Evolutionary conservation across 2,797 vertebrate species (phyloP).

Genomic region (Leptoclinus maculatus): DNA sequence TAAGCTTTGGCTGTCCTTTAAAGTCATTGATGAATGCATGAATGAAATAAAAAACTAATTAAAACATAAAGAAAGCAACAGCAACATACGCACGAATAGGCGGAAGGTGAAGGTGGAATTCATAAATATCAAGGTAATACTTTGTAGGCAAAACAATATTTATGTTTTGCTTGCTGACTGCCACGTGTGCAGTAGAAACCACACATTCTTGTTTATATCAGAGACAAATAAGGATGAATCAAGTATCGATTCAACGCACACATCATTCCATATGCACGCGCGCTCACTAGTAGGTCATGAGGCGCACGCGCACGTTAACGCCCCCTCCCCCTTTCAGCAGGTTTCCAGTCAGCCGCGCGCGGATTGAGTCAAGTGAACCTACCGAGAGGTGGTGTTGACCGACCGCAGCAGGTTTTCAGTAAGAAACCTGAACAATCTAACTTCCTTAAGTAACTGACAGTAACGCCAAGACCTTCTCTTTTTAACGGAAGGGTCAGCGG

Average conservation of each 20-base stretch:
- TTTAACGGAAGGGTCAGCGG: constrained; percentile 54
- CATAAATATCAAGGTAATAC: neutral
- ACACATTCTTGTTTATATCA: neutral
- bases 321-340: constrained; percentile 70
- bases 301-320: constrained; percentile 62
- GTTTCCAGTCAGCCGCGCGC: constrained; percentile 80
- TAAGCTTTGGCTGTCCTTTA: neutral
- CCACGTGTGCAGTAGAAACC: constrained; percentile 68
- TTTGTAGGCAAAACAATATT: neutral
- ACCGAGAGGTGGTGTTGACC: constrained; percentile 82
- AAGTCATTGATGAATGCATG: neutral
- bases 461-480: constrained; percentile 48
- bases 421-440: constrained; percentile 70
- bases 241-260: neutral
- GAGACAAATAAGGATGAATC: neutral
- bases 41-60: neutral
- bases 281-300: constrained; percentile 60
- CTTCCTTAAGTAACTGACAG: constrained; percentile 69
- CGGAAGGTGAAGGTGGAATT: neutral
- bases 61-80: neutral
- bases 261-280: constrained; percentile 48
- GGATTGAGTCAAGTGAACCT: constrained; percentile 82
- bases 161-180: constrained; percentile 32
- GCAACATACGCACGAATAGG: neutral
- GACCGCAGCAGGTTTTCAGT: constrained; percentile 79